These are phyloP conservation scores for Pelobates fuscus DNA, from an alignment of 2,113 vertebrate genomes.

Conservation along the genomic window DNA sequence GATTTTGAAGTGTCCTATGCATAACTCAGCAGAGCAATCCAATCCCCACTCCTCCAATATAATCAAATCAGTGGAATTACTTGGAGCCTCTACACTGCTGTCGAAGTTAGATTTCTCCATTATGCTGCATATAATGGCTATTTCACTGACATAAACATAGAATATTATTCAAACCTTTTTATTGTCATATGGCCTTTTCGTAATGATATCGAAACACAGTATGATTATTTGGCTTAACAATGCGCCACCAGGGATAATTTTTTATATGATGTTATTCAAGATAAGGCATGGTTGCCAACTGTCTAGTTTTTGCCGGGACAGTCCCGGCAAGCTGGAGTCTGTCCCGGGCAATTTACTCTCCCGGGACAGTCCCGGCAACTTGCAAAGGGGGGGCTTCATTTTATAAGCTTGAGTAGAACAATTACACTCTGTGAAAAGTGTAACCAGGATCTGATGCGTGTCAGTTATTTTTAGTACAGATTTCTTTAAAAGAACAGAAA, in stretches of 20 bases:
- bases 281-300: no score
- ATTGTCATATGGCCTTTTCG: constrained; percentile 43
- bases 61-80: constrained; percentile 46
- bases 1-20: constrained; percentile 16
- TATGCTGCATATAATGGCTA: constrained; percentile 39
- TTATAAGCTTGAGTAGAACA: constrained; percentile 15
- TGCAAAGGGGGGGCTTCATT: no score
- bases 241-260: constrained; percentile 33
- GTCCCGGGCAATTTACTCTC: no score
- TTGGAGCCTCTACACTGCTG: constrained; percentile 19
- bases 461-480: no score
- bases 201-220: constrained; percentile 44
- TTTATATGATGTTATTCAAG: constrained; percentile 37
- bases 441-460: no score
- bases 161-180: constrained; percentile 45
- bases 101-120: constrained; percentile 27
- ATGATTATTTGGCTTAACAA: constrained; percentile 31
- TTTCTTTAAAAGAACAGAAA: no score
- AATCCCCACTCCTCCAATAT: constrained; percentile 37
- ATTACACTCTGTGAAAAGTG: not conserved
- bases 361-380: no score
- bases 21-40: constrained; percentile 14
- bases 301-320: no score
- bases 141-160: constrained; percentile 36
- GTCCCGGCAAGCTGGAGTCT: no score